A percentile compares a stretch with the other conserved stretches of the same genome.
phyloP scores from a whole-genome alignment of 2,113 vertebrate species.

The Tenebrosternarchus preto region DNA sequence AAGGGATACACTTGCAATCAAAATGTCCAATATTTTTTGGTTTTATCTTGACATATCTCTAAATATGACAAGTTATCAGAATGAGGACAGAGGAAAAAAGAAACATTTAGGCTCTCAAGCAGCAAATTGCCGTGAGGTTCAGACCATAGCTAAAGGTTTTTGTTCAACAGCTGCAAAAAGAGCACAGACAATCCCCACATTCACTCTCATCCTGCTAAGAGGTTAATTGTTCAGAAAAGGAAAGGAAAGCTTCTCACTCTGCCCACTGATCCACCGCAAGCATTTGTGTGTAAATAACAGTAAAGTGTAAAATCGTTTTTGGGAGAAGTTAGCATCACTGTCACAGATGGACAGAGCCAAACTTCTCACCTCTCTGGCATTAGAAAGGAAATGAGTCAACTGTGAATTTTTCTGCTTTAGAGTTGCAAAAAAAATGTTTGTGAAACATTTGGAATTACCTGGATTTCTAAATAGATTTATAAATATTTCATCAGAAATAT shows the following conservation, averaged over 20 bases:
- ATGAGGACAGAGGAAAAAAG: constrained; percentile 2
- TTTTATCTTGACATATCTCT: background rate
- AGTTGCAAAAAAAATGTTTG: too few relatives aligned
- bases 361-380: background rate
- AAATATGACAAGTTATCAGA: background rate
- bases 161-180: constrained; percentile 16
- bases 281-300: constrained; percentile 13
- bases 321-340: background rate
- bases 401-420: too few relatives aligned
- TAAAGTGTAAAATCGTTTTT: background rate
- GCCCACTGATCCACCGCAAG: background rate
- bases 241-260: constrained; percentile 35
- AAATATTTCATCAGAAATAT: too few relatives aligned
- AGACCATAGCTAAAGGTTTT: constrained; percentile 37
- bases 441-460: too few relatives aligned
- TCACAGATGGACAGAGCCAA: background rate
- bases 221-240: background rate
- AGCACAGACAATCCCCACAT: constrained; percentile 45
- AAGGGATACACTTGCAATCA: constrained; percentile 10
- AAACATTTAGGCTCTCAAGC: constrained; percentile 7
- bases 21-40: background rate
- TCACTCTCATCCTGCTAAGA: constrained; percentile 10
- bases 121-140: constrained; percentile 45
- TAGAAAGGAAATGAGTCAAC: background rate
- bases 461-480: too few relatives aligned